Evolutionary conservation across 2,797 vertebrate genomes (phyloP).

Genomic region (Eulemur coronatus): DNA sequence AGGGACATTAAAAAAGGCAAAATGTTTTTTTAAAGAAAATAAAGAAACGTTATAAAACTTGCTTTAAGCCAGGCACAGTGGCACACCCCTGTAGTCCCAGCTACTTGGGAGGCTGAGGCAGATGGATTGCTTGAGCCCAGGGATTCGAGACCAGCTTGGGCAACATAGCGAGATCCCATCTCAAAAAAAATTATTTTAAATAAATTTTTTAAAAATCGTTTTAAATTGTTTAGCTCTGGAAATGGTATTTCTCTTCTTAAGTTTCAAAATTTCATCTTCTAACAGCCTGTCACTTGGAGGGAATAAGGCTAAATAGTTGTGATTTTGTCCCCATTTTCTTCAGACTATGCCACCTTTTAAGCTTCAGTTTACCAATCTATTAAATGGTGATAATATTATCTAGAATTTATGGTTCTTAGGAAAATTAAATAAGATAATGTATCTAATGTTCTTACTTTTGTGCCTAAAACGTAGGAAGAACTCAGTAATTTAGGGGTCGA

Average conservation of each 20-base stretch:
- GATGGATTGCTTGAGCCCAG: no score
- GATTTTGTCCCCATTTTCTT: neutral
- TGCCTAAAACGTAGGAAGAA: neutral
- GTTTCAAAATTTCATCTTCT: neutral
- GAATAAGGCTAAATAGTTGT: neutral
- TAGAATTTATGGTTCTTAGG: neutral
- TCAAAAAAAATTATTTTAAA: no score
- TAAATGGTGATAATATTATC: neutral
- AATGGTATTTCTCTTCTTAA: neutral
- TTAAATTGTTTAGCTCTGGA: neutral
- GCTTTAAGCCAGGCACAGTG: no score
- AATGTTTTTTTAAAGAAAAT: neutral
- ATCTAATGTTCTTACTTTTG: neutral
- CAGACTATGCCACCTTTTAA: neutral
- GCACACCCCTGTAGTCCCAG: no score
- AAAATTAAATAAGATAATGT: neutral
- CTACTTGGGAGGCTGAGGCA: no score
- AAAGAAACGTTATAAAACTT: neutral
- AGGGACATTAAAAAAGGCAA: neutral
- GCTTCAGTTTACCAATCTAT: neutral
- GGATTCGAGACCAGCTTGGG: no score
- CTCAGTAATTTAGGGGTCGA: neutral
- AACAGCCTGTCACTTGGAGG: neutral
- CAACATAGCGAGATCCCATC: no score
- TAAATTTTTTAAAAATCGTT: neutral